Evolutionary conservation across 1,140 invertebrate species (phyloP), one percentile per base, ranked within the genome.

Genomic region (Drosophila nigromelanica): DNA sequence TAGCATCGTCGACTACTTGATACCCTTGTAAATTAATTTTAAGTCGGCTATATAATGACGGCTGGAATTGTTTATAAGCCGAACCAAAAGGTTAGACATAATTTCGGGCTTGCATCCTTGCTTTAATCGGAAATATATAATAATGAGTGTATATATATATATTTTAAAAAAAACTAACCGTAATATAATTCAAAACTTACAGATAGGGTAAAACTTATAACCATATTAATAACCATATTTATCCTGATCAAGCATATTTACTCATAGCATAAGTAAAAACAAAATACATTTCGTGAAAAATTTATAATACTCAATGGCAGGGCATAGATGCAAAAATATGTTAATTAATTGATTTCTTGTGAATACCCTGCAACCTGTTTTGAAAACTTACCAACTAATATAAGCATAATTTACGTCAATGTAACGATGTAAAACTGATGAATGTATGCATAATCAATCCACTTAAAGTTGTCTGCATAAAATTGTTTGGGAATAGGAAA

Each of bases 301-400:
- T 11, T 4, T 5, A 6, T 6, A 27, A 21, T 3, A 47, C 10
- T 35, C 33, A 1, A 0, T 2, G 7, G 10, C 1, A 8, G 43
- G 2, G 43, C 21, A 12, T 11, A 24, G 10, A 21, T 39, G 12
- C 6, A 30, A 12, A 39, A 45, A 55, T 47, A 48, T 66, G 62
- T 27, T 47, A 66, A 56, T 50, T 56, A 4, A 30, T 15, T 18
- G 2, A 48, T 47, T 27, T 66, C 14, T 45, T 39, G 52, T 15
- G 14, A 27, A 48, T 39, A 48, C 10, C 6, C 6, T 40, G 54
- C 33, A 58, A 67, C 45, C 45, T 43, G 47, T 59, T 67, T 51
- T 10, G 27, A 56, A 39, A 43, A 48, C 27, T 39, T 48, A 39
- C 15, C 8, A 24, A 37, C 42, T 10, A 43, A 24, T 55, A 24